Conservation (phyloP, 2,888 invertebrate genomes). For the Apotomis betuletana region DNA sequence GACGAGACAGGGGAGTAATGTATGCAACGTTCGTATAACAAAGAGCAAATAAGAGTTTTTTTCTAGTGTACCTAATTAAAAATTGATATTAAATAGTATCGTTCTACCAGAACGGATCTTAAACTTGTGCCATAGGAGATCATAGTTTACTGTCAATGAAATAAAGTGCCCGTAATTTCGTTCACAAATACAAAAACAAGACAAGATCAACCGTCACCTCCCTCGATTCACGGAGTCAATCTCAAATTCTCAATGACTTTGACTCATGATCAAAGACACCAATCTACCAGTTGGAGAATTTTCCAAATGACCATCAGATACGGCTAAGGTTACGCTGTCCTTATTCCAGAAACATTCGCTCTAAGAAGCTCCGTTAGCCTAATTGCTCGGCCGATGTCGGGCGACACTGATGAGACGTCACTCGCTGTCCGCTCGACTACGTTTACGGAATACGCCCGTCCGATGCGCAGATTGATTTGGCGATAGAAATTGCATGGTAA, state of each 20-base stretch:
- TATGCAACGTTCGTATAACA: background rate
- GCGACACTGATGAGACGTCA: constrained; percentile 68
- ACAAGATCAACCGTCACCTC: background rate
- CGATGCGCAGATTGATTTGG: constrained; percentile 53
- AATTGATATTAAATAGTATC: background rate
- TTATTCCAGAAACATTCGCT: constrained; percentile 21
- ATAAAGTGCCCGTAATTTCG: background rate
- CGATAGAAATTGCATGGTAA: constrained; percentile 57
- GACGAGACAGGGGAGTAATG: background rate
- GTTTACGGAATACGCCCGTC: constrained; percentile 62
- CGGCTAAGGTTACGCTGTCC: constrained; percentile 26
- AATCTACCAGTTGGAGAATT: background rate
- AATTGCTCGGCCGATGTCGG: constrained; percentile 60
- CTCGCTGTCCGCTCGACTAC: constrained; percentile 56
- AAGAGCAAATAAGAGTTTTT: background rate
- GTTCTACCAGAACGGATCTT: background rate
- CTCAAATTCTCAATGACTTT: constrained; percentile 4
- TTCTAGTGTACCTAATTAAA: background rate
- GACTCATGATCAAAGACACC: background rate
- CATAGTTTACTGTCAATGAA: too few relatives aligned
- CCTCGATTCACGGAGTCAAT: background rate
- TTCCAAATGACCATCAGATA: constrained; percentile 36
- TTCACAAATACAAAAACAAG: background rate
- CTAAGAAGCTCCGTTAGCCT: constrained; percentile 61
- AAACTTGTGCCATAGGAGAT: too few relatives aligned